A percentile compares a stretch with the other conserved stretches of the same genome.
These are phyloP conservation scores for Apostichopus californicus DNA, from an alignment of 35 echinoderm and acorn worm species.

Conservation along the genomic window DNA sequence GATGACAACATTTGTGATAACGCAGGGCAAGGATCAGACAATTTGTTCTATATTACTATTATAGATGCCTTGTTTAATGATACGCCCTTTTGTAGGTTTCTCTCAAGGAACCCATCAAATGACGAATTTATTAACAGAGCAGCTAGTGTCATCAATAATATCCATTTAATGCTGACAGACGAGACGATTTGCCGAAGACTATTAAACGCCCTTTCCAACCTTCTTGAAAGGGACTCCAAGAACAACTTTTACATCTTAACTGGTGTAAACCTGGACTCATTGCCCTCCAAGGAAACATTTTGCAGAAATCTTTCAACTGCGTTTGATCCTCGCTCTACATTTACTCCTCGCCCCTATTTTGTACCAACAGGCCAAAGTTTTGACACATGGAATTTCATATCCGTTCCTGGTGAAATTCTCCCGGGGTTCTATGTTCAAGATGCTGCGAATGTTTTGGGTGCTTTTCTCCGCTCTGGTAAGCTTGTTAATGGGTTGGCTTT, in stretches of 20 bases:
- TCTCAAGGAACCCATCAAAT: neutral
- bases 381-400: neutral
- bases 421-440: conserved; percentile 3
- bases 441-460: neutral
- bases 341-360: neutral
- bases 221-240: neutral
- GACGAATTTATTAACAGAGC: neutral
- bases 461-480: neutral
- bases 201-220: neutral
- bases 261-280: neutral
- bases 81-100: neutral
- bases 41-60: neutral
- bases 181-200: neutral
- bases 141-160: neutral
- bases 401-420: neutral
- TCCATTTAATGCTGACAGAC: neutral
- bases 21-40: neutral
- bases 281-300: neutral
- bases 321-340: neutral
- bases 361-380: neutral
- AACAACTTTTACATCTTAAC: neutral
- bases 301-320: neutral
- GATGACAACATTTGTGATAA: neutral
- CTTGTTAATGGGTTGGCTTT: neutral
- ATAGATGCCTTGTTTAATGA: neutral